Evolutionary conservation across 2,888 invertebrate species (phyloP).

Genomic region (Caenorhabditis doughertyi): DNA sequence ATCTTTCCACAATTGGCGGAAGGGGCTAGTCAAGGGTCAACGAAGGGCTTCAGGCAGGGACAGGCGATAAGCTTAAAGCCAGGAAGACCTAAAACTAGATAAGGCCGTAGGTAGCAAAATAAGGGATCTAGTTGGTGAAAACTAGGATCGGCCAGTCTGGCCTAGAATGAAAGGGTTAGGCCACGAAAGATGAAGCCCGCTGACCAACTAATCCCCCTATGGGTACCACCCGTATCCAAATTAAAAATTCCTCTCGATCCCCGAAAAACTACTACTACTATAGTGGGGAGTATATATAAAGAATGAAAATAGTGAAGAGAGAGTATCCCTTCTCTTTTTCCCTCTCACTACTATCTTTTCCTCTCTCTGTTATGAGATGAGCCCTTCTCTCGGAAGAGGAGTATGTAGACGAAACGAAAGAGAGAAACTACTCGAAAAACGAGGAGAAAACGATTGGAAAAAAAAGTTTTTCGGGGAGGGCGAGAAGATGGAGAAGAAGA

Average conservation of each 20-base stretch:
- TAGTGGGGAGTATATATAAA: not conserved
- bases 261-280: not conserved
- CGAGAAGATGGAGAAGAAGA: not conserved
- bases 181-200: no score
- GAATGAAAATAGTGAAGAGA: not conserved
- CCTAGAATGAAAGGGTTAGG: no score
- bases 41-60: no score
- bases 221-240: no score
- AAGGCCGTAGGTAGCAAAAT: no score
- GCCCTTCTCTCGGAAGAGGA: conserved; percentile 20
- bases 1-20: no score
- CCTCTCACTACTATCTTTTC: not conserved
- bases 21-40: no score
- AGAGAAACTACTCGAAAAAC: conserved; percentile 44
- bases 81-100: no score
- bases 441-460: conserved; percentile 8
- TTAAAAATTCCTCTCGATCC: not conserved
- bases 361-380: conserved; percentile 47
- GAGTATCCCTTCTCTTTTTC: not conserved
- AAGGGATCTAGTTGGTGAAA: no score
- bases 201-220: not conserved
- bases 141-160: no score
- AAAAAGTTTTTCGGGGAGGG: conserved; percentile 25
- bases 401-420: not conserved
- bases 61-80: no score